Evolutionary conservation across 2,888 invertebrate genomes (phyloP), one percentile per base, ranked within the genome.

Genomic region (Pomacea canaliculata): DNA sequence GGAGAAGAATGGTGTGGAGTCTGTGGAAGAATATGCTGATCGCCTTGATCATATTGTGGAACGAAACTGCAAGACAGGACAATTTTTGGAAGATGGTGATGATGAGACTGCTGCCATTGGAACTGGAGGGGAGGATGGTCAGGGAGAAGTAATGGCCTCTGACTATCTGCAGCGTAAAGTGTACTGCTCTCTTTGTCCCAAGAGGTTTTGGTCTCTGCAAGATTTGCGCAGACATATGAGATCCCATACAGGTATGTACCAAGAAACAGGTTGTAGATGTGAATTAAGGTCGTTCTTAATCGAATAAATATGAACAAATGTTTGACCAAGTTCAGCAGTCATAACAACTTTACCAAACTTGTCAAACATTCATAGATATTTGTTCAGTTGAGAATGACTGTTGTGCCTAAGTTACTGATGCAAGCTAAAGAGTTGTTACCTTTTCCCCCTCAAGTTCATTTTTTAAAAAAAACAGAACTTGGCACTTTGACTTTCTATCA

Each of bases 161-260:
- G 87, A 87, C 78, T 87, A 86, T 79, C 83, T 85, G 79, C 85
- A 88, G 84, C 80, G 88, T 60, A 89, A 90, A 80, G 88, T 90
- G 48, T 87, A 86, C 83, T 90, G 97, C 90, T 96, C 97, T 0
- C 96, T 97, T 88, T 98, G 97, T 90, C 93, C 97, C 89, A 95
- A 97, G 79, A 94, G 97, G 70, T 97, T 97, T 92, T 97, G 97
- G 97, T 97, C 97, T 0, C 96, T 97, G 0, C 97, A 97, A 90
- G 97, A 98, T 90, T 92, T 97, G 9, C 93, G 97, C 0, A 94
- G 97, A 0, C 98, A 98, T 91, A 97, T 97, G 96, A 93, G 97
- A 37, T 97, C 97, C 0, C 97, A 98, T 90, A 90, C 89, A 73
- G 90, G 90, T 90, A 80, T 79, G 82, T 71, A 48, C 37, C 16